Conservation (phyloP, 2,797 vertebrate genomes). For the Leptoclinus maculatus region DNA sequence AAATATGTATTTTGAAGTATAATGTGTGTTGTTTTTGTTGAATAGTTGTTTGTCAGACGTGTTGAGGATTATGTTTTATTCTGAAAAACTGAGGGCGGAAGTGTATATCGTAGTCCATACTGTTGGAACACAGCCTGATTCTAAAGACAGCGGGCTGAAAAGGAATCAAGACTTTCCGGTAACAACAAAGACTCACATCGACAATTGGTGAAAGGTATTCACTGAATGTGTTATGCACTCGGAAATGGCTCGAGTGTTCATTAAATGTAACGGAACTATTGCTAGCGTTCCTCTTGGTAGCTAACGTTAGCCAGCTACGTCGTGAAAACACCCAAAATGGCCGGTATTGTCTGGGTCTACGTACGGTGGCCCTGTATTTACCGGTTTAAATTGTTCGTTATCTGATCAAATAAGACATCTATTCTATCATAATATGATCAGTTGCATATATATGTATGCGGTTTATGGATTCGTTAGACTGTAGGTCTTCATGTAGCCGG, state of each 20-base stretch:
- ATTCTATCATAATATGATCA: rapidly evolving
- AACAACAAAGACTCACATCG: not conserved
- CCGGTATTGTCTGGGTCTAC: not conserved
- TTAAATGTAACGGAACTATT: not conserved
- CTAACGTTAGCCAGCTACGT: not conserved
- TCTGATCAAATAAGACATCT: not conserved
- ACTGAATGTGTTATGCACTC: not conserved
- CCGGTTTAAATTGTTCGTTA: too few relatives aligned
- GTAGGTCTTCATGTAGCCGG: not conserved
- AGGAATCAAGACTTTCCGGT: not conserved
- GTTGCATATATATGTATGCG: not conserved
- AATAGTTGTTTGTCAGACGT: not conserved
- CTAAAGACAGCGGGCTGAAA: not conserved
- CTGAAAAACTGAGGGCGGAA: constrained; percentile 3
- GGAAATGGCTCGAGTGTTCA: not conserved
- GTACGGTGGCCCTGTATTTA: not conserved
- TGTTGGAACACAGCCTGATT: not conserved
- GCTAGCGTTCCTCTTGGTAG: not conserved
- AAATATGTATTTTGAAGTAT: too few relatives aligned
- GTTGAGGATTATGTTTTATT: not conserved
- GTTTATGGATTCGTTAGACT: rapidly evolving
- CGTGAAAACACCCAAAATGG: constrained; percentile 47
- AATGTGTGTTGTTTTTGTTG: not conserved
- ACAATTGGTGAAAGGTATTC: constrained; percentile 54
- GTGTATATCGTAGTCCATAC: not conserved